These are phyloP conservation scores for Plebejus argus DNA, from an alignment of 2,888 invertebrate genomes.

Conservation along the genomic window DNA sequence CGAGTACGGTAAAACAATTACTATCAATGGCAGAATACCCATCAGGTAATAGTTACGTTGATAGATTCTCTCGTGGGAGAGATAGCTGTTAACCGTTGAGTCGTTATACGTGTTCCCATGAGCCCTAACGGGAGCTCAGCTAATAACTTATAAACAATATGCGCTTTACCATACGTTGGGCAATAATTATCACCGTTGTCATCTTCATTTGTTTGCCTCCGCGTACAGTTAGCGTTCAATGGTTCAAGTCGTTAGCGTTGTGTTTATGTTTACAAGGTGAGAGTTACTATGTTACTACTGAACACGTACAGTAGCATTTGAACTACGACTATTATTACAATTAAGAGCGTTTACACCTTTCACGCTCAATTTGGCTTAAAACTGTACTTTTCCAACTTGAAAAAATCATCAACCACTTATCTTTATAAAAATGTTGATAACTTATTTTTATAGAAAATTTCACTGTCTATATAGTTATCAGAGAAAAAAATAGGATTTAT, in stretches of 20 bases:
- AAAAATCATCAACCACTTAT: too few relatives aligned
- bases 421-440: too few relatives aligned
- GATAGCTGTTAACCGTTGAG: conserved; percentile 45
- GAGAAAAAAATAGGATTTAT: too few relatives aligned
- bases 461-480: too few relatives aligned
- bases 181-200: conserved; percentile 31
- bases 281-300: neutral
- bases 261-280: neutral
- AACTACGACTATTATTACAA: neutral
- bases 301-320: neutral
- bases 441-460: too few relatives aligned
- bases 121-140: conserved; percentile 38
- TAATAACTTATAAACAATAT: conserved; percentile 32
- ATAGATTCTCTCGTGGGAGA: conserved; percentile 42
- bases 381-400: too few relatives aligned
- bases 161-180: conserved; percentile 19
- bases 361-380: too few relatives aligned
- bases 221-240: conserved; percentile 13
- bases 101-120: conserved; percentile 40
- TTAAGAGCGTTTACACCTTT: too few relatives aligned
- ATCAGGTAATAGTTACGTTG: conserved; percentile 33
- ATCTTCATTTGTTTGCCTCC: conserved; percentile 22
- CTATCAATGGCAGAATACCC: conserved; percentile 31
- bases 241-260: neutral
- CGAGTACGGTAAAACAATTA: conserved; percentile 34